Evolutionary conservation across 2,113 vertebrate species (phyloP).

Genomic region (human): DNA sequence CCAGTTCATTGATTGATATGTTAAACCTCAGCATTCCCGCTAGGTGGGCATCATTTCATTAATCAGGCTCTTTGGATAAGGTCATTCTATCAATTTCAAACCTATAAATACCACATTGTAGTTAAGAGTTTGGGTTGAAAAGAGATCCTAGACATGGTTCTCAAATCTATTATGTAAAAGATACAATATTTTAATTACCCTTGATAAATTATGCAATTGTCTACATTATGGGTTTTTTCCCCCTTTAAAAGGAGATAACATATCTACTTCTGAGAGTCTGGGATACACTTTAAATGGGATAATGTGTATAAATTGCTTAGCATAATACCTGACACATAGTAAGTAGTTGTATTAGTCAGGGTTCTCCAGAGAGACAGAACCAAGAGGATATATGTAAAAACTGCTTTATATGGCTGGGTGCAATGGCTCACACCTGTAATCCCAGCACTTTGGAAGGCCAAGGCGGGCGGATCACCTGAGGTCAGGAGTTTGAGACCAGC

Average conservation of each 20-base stretch:
- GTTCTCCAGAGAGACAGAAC: too few species aligned
- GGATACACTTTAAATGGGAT: not conserved
- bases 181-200: not conserved
- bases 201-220: not conserved
- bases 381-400: too few species aligned
- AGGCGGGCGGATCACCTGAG: too few species aligned
- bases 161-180: not conserved
- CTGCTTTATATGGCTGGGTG: too few species aligned
- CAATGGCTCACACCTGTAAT: too few species aligned
- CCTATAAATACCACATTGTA: not conserved
- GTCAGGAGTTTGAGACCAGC: too few species aligned
- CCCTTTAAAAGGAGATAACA: not conserved
- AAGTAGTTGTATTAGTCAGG: not conserved
- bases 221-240: not conserved
- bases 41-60: conserved; percentile 27
- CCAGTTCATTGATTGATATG: not conserved
- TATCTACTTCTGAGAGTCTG: not conserved
- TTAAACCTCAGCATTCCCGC: not conserved
- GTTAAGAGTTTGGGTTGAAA: not conserved
- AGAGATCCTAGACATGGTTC: not conserved
- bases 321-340: not conserved
- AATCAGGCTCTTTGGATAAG: conserved; percentile 30
- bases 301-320: not conserved
- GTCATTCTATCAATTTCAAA: conserved; percentile 22
- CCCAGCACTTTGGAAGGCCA: too few species aligned